Evolutionary conservation across 2,113 vertebrate genomes (phyloP).

Genomic region (Dolichallabes microphthalmus): DNA sequence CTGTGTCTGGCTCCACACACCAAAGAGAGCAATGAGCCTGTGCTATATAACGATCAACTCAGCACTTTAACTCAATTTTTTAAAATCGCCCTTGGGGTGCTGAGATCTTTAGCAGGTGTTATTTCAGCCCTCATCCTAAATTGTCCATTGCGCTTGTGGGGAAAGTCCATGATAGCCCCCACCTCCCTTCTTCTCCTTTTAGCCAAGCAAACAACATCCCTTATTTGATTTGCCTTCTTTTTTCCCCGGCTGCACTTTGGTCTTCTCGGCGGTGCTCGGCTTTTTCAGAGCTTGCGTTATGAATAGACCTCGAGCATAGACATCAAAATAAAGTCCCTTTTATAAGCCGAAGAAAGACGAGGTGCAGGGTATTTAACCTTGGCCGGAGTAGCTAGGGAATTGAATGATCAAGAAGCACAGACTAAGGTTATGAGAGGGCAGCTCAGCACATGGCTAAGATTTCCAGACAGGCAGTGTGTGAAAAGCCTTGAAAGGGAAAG

Average conservation of each 20-base stretch:
- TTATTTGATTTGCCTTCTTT: constrained; percentile 27
- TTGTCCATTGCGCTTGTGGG: not conserved
- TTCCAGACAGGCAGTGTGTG: constrained; percentile 26
- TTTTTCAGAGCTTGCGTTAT: constrained; percentile 1
- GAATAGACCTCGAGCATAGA: not conserved
- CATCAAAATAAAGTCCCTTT: not conserved
- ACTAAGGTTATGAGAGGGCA: constrained; percentile 35
- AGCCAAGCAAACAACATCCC: not conserved
- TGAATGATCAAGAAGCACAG: constrained; percentile 50
- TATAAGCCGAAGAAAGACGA: not conserved
- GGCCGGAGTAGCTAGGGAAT: constrained; percentile 25
- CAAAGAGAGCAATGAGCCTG: not conserved
- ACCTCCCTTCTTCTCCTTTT: not conserved
- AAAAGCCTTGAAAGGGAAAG: constrained; percentile 28
- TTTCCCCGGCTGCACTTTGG: not conserved
- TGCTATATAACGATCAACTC: not conserved
- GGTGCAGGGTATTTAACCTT: constrained; percentile 31
- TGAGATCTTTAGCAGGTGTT: constrained; percentile 4
- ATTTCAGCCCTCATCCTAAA: constrained; percentile 22
- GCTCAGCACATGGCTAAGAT: constrained; percentile 23
- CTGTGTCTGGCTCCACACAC: not conserved
- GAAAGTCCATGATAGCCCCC: not conserved
- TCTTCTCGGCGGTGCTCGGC: not conserved
- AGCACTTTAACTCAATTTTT: constrained; percentile 7
- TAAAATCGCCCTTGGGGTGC: not conserved